Evolutionary conservation across 2,888 invertebrate species (phyloP).

Genomic region (Anoplius nigerrimus): DNA sequence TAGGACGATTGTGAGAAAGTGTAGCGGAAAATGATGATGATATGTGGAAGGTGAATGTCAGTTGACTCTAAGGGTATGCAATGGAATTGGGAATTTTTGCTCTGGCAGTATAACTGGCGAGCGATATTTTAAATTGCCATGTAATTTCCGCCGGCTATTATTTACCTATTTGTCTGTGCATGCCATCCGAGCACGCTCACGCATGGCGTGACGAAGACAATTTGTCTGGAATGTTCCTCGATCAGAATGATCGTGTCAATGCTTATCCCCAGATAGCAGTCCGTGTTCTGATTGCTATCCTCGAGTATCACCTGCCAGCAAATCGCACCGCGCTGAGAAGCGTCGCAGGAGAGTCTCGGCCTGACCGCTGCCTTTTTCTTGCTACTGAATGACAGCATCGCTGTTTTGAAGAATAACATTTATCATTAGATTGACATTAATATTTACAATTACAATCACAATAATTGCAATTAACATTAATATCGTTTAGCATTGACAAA

Average conservation of each 20-base stretch:
- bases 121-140: too few relatives aligned
- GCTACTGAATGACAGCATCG: slow-evolving; percentile 85
- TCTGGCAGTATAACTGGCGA: too few relatives aligned
- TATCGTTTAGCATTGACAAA: not conserved
- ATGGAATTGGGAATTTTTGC: too few relatives aligned
- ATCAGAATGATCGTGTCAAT: slow-evolving; percentile 91
- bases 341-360: slow-evolving; percentile 85
- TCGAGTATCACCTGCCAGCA: slow-evolving; percentile 88
- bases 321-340: slow-evolving; percentile 85
- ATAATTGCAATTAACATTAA: not conserved
- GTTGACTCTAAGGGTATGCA: too few relatives aligned
- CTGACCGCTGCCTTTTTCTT: slow-evolving; percentile 87
- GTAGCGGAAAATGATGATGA: too few relatives aligned
- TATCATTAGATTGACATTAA: too few relatives aligned
- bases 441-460: not conserved
- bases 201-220: slow-evolving; percentile 91
- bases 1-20: too few relatives aligned
- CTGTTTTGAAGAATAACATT: slow-evolving; percentile 71
- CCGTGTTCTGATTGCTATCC: slow-evolving; percentile 82
- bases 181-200: slow-evolving; percentile 87
- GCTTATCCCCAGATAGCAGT: slow-evolving; percentile 91
- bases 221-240: slow-evolving; percentile 88
- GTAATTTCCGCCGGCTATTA: not conserved
- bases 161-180: slow-evolving; percentile 78
- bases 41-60: too few relatives aligned